Conservation (phyloP, 2,888 invertebrate species). For the Hirtodrosophila duncani region DNA sequence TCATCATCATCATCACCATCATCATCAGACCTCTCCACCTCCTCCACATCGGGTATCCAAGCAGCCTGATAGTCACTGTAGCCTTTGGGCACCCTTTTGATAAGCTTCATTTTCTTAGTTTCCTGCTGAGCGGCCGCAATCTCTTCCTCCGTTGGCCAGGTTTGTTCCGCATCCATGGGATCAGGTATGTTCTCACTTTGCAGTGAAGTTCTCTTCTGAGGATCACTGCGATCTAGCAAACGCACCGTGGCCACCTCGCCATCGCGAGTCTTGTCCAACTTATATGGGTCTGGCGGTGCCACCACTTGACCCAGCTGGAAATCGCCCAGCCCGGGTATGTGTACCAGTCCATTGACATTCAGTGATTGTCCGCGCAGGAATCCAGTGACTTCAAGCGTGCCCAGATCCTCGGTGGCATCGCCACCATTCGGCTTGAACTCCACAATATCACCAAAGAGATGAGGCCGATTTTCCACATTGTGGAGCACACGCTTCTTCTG, state of each 20-base stretch:
- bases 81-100: slow-evolving; percentile 93
- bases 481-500: slow-evolving; percentile 88
- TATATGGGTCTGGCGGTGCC: slow-evolving; percentile 84
- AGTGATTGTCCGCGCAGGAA: slow-evolving; percentile 90
- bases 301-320: slow-evolving; percentile 93
- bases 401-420: slow-evolving; percentile 77
- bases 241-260: slow-evolving; percentile 71
- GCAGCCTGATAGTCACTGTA: slow-evolving; percentile 98
- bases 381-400: slow-evolving; percentile 89
- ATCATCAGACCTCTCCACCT: slow-evolving; percentile 80
- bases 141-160: slow-evolving; percentile 97
- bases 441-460: slow-evolving; percentile 89
- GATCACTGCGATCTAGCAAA: slow-evolving; percentile 81
- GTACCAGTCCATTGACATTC: slow-evolving; percentile 92
- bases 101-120: slow-evolving; percentile 82
- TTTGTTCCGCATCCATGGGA: slow-evolving; percentile 96
- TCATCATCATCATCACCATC: slow-evolving; percentile 51
- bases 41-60: slow-evolving; percentile 90
- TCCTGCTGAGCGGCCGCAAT: slow-evolving; percentile 83
- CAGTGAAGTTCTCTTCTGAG: slow-evolving; percentile 85
- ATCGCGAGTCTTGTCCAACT: slow-evolving; percentile 79
- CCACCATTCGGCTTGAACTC: slow-evolving; percentile 81
- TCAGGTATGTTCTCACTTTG: slow-evolving; percentile 90
- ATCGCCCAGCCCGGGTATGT: slow-evolving; percentile 95
- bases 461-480: slow-evolving; percentile 88